Evolutionary conservation across 1,140 invertebrate species (phyloP), one percentile per base, ranked within the genome.

Genomic region (Ooceraea biroi): DNA sequence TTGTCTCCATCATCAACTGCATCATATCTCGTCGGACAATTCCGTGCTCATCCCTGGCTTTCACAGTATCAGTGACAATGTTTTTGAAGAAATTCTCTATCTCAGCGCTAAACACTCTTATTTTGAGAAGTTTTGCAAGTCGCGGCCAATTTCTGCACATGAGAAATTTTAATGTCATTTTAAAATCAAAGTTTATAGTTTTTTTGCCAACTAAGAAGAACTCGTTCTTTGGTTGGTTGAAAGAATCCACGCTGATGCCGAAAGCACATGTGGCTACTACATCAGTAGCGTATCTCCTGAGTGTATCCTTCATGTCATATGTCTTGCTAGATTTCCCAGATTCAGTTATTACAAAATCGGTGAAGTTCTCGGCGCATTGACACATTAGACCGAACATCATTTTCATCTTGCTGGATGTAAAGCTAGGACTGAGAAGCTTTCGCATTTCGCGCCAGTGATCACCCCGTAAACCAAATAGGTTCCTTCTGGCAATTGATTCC

Each of bases 1-100:
- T 65, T 0, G 60, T 17, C 1, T 87, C 78, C 78, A 87, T 85
- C 86, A 87, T 83, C 25, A 87, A 44, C 14, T 87, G 78, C 14
- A 87, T 85, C 73, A 87, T 69, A 17, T 73, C 52, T 4, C 30
- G 71, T 3, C 71, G 52, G 58, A 58, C 14, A 41, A 73, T 73
- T 41, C 52, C 61, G 19, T 82, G 50, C 1, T 82, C 65, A 0
- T 85, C 57, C 10, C 85, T 85, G 4, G 4, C 27, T 7, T 52
- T 65, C 4, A 78, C 50, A 1, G 58, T 78, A 0, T 72, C 27
- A 0, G 12, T 14, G 3, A 84, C 58, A 0, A 80, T 19, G 0
- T 30, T 22, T 1, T 14, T 17, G 14, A 84, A 84, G 25, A 63
- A 84, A 0, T 14, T 8, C 4, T 11, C n/a, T 0, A 27, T 22